Percentiles rank a stretch among this genome's conserved stretches.
Conservation (phyloP, 2,797 vertebrate species). For the Neosilurus mollespiculum region DNA sequence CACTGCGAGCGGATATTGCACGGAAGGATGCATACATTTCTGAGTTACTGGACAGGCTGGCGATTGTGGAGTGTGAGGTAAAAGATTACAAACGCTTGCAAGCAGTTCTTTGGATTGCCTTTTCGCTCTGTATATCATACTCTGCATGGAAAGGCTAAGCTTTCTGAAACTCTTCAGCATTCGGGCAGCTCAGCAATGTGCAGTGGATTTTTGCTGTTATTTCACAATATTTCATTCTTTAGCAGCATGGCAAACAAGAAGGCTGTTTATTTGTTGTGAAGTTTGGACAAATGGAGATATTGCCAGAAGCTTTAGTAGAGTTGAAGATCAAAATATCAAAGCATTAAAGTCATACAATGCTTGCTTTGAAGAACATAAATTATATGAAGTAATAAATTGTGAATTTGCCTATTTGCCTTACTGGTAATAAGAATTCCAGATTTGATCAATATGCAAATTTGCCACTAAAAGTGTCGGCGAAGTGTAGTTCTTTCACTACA, state of each 20-base stretch:
- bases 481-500: neutral
- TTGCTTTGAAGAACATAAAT: neutral
- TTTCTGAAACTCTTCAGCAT: conserved; percentile 22
- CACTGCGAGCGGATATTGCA: conserved; percentile 84
- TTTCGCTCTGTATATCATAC: neutral
- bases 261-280: conserved; percentile 26
- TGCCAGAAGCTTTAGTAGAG: neutral
- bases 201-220: conserved; percentile 12
- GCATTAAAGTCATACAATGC: neutral
- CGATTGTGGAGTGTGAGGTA: conserved; percentile 97
- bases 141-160: conserved; percentile 23
- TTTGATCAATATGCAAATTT: conserved; percentile 4
- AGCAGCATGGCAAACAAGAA: neutral
- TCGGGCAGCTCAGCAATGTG: conserved; percentile 21
- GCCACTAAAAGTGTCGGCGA: neutral
- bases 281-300: conserved; percentile 14
- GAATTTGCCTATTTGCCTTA: neutral
- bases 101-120: conserved; percentile 9
- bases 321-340: no score
- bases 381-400: neutral
- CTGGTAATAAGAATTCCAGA: neutral
- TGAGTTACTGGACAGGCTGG: conserved; percentile 94
- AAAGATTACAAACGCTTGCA: conserved; percentile 51
- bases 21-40: conserved; percentile 94
- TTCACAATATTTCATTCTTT: conserved; percentile 33